These are phyloP conservation scores for Netelia fuscicornis DNA, from an alignment of 2,888 invertebrate genomes.

Conservation along the genomic window DNA sequence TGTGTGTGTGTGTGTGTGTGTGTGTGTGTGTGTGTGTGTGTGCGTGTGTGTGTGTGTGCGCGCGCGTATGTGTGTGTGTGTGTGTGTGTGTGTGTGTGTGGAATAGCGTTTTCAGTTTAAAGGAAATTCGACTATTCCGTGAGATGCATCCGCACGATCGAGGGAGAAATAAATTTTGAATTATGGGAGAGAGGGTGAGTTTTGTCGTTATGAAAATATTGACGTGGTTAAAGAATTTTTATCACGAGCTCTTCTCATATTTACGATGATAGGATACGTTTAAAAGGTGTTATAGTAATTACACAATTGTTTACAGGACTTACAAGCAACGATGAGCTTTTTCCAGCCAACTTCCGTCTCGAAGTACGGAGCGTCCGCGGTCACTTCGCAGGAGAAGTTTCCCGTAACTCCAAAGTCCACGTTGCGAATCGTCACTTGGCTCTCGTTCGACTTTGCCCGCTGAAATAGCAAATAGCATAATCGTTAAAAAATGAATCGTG, in stretches of 20 bases:
- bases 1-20: neutral
- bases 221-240: too few relatives aligned
- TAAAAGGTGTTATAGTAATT: neutral
- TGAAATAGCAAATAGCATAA: slow-evolving; percentile 82
- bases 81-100: neutral
- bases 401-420: slow-evolving; percentile 90
- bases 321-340: slow-evolving; percentile 91
- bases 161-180: neutral
- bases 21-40: too few relatives aligned
- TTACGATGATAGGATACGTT: too few relatives aligned
- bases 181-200: too few relatives aligned
- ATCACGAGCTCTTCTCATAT: neutral
- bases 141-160: neutral
- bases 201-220: too few relatives aligned
- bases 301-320: slow-evolving; percentile 82
- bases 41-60: neutral
- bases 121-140: neutral
- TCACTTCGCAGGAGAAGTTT: slow-evolving; percentile 93
- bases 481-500: neutral
- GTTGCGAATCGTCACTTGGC: slow-evolving; percentile 90
- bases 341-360: slow-evolving; percentile 89
- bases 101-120: neutral
- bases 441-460: slow-evolving; percentile 90
- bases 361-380: slow-evolving; percentile 90
- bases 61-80: too few relatives aligned